Percentiles rank a stretch among this genome's conserved stretches.
These are phyloP conservation scores for Idaea biselata DNA, from an alignment of 2,888 invertebrate genomes.

Conservation along the genomic window DNA sequence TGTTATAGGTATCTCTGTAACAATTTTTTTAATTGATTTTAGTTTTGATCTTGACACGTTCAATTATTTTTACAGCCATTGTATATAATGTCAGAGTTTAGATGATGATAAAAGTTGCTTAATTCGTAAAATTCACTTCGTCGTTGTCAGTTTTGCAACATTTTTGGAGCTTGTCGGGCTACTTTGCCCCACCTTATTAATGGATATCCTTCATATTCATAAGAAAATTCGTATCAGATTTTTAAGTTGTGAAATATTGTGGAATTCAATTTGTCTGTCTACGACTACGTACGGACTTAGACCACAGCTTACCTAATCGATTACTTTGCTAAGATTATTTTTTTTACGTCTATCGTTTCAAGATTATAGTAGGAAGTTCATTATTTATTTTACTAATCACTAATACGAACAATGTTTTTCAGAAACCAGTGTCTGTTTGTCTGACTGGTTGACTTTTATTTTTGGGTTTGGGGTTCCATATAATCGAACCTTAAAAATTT, in stretches of 20 bases:
- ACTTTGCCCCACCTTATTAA: conserved; percentile 20
- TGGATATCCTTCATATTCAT: conserved; percentile 32
- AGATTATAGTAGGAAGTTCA: not conserved
- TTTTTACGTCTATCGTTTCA: not conserved
- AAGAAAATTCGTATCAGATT: conserved; percentile 27
- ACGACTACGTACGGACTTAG: not conserved
- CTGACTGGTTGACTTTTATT: no score
- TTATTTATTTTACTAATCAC: no score
- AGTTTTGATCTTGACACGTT: not conserved
- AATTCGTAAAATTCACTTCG: not conserved
- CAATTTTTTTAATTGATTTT: not conserved
- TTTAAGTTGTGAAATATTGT: conserved; percentile 31
- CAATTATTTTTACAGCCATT: not conserved
- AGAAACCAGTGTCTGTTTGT: no score
- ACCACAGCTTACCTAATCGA: no score
- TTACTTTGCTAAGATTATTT: no score
- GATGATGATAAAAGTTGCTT: not conserved
- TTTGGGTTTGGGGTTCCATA: no score
- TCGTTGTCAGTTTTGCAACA: conserved; percentile 25
- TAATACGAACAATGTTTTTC: no score
- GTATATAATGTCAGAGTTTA: not conserved
- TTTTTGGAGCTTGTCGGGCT: conserved; percentile 19
- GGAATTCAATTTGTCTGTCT: conserved; percentile 3
- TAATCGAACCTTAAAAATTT: no score
- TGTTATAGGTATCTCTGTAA: not conserved